A percentile compares a stretch with the other conserved stretches of the same genome.
phyloP scores from a whole-genome alignment of 2,888 invertebrate species.

The Callosobruchus maculatus region DNA sequence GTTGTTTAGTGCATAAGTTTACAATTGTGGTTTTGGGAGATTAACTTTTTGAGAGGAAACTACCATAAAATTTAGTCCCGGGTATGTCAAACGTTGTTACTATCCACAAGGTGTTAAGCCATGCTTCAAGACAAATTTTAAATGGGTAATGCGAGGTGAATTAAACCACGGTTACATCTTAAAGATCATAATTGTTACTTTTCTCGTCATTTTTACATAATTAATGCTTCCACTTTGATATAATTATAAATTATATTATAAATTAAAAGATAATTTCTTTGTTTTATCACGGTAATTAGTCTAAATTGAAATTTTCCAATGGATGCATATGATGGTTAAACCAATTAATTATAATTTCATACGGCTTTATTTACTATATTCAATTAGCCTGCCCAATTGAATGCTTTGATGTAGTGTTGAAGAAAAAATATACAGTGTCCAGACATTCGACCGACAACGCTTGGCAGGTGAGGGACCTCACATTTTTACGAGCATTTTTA shows the following conservation, averaged over 20 bases:
- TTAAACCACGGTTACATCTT: neutral
- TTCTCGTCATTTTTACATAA: neutral
- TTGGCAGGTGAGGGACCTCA: no score
- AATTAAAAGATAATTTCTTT: neutral
- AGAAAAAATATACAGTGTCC: neutral
- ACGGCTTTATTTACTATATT: neutral
- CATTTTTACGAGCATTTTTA: no score
- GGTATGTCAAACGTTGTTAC: no score
- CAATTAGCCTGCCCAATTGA: neutral
- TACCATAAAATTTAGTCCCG: no score
- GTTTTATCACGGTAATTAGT: neutral
- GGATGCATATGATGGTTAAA: neutral
- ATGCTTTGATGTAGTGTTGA: neutral
- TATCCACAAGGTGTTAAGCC: no score
- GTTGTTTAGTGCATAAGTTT: no score
- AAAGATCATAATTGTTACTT: neutral
- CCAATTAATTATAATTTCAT: neutral
- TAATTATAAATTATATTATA: neutral
- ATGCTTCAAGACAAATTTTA: no score
- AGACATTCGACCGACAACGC: no score
- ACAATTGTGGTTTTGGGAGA: no score
- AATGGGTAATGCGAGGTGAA: neutral
- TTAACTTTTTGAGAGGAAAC: no score
- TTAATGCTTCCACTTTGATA: neutral
- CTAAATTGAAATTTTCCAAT: neutral